A percentile compares a stretch with the other conserved stretches of the same genome.
These are phyloP conservation scores for Dasyornis broadbenti DNA, from an alignment of 2,113 vertebrate species.

Conservation along the genomic window DNA sequence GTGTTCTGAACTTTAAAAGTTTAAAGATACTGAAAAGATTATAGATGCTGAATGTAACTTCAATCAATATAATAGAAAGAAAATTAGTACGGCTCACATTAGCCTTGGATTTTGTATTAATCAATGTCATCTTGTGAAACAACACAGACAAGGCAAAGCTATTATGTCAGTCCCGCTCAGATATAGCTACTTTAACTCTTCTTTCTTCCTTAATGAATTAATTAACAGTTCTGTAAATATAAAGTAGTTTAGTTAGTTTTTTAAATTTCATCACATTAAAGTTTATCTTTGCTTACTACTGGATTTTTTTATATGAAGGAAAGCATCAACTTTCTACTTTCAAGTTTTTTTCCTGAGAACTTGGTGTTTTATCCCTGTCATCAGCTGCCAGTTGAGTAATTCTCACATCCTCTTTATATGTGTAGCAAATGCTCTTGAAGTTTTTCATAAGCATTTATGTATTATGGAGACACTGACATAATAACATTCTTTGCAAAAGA, in stretches of 20 bases:
- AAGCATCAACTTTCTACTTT: background rate
- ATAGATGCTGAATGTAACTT: background rate
- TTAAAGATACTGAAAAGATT: background rate
- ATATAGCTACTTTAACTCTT: background rate
- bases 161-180: background rate
- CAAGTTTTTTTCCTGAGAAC: background rate
- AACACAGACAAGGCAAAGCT: background rate
- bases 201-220: background rate
- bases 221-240: background rate
- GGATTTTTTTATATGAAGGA: background rate
- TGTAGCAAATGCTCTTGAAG: background rate
- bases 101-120: background rate
- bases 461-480: background rate
- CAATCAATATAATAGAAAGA: background rate
- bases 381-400: conserved; percentile 8
- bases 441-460: background rate
- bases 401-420: background rate
- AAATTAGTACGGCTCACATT: background rate
- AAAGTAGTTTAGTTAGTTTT: background rate
- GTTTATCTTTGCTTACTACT: background rate
- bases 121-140: background rate
- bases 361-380: background rate
- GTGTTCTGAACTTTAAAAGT: background rate
- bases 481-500: background rate
- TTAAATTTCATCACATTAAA: background rate